phyloP scores from a whole-genome alignment of 2,797 vertebrate genomes.

The Muraenolepis orangiensis region DNA sequence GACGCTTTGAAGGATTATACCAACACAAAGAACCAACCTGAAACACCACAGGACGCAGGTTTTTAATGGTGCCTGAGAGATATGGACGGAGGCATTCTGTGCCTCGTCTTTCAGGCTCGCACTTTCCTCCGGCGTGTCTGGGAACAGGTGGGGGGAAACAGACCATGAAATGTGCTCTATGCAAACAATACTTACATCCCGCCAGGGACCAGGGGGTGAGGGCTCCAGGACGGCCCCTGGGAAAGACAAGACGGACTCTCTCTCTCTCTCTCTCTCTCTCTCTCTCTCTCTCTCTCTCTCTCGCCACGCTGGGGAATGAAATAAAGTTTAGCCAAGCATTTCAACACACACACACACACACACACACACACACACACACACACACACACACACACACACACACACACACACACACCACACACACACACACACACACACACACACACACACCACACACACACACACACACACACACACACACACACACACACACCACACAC shows the following conservation, averaged over 20 bases:
- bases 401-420: no score
- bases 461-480: no score
- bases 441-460: no score
- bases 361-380: no score
- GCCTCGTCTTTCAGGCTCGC: constrained; percentile 47
- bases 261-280: constrained; percentile 51
- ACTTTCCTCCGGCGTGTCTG: constrained; percentile 56
- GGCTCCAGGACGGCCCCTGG: constrained; percentile 43
- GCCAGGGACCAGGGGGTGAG: constrained; percentile 54
- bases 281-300: constrained; percentile 52
- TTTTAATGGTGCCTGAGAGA: constrained; percentile 47
- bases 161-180: constrained; percentile 72
- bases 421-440: no score
- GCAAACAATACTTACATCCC: constrained; percentile 73
- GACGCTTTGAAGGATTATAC: neutral
- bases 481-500: no score
- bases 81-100: constrained; percentile 42
- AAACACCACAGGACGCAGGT: constrained; percentile 24
- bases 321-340: constrained; percentile 52
- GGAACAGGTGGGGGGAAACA: constrained; percentile 68
- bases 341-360: constrained; percentile 21
- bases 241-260: constrained; percentile 41
- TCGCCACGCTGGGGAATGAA: constrained; percentile 32
- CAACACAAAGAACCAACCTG: constrained; percentile 12
- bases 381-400: no score